Conservation (phyloP, 1,140 invertebrate genomes). For the Chlorops oryzae region DNA sequence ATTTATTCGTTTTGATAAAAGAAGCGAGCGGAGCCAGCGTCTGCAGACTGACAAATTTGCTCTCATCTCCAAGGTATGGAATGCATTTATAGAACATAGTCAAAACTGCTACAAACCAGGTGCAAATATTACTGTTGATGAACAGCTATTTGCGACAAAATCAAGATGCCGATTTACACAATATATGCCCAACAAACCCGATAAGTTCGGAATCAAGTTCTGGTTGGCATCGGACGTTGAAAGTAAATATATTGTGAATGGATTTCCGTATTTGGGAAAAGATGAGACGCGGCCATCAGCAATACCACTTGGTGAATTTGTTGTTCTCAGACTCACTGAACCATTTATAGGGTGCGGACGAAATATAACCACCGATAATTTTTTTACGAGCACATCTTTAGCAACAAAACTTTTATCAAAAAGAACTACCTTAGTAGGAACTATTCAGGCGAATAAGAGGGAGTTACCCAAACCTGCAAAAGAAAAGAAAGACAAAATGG, state of each 20-base stretch:
- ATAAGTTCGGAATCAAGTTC: conserved; percentile 47
- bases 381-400: conserved; percentile 27
- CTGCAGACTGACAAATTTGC: conserved; percentile 3
- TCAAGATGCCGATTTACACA: conserved; percentile 38
- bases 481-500: neutral
- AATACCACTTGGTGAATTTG: conserved; percentile 22
- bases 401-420: conserved; percentile 21
- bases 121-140: conserved; percentile 37
- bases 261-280: conserved; percentile 40
- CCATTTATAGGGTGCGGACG: conserved; percentile 23
- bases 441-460: conserved; percentile 14
- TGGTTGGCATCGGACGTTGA: conserved; percentile 37
- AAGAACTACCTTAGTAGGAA: conserved; percentile 24
- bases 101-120: no score
- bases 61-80: neutral
- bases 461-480: conserved; percentile 17
- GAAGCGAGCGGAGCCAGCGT: neutral
- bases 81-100: neutral
- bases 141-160: no score
- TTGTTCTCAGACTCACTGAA: conserved; percentile 27
- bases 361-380: conserved; percentile 38
- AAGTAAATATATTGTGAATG: conserved; percentile 40
- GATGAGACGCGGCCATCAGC: conserved; percentile 23
- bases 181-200: conserved; percentile 43
- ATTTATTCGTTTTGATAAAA: conserved; percentile 3